Evolutionary conservation across 2,113 vertebrate genomes (phyloP).

Genomic region (Panthera leo): DNA sequence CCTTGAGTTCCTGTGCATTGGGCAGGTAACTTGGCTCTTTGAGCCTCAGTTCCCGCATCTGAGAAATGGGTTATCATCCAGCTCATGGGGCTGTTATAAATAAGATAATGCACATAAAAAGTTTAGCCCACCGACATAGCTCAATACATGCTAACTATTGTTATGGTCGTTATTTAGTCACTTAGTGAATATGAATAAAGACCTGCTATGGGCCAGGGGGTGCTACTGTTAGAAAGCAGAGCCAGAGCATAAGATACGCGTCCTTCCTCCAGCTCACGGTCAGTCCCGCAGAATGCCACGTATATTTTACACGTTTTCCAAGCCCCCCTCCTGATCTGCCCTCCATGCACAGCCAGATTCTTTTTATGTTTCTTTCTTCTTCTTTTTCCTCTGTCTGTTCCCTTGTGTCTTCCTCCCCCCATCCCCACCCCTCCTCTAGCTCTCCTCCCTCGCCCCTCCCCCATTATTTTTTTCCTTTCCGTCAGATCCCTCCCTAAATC

Average conservation of each 20-base stretch:
- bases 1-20: too few species aligned
- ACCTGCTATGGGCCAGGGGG: background rate
- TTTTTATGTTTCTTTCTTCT: too few species aligned
- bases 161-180: background rate
- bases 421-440: too few species aligned
- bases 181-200: background rate
- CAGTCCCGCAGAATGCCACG: fast-evolving
- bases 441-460: background rate
- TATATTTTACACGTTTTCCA: background rate
- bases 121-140: background rate
- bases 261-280: fast-evolving
- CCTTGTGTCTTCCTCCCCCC: background rate
- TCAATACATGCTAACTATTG: too few species aligned
- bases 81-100: background rate
- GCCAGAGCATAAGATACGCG: too few species aligned
- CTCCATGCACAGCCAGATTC: background rate
- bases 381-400: background rate
- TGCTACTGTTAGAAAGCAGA: too few species aligned
- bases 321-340: background rate
- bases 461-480: background rate
- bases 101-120: background rate
- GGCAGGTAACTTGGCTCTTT: background rate
- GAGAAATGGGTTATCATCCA: background rate
- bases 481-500: background rate
- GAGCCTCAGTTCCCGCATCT: background rate